These are phyloP conservation scores for Oenanthe melanoleuca DNA, from an alignment of 2,113 vertebrate species.

Conservation along the genomic window DNA sequence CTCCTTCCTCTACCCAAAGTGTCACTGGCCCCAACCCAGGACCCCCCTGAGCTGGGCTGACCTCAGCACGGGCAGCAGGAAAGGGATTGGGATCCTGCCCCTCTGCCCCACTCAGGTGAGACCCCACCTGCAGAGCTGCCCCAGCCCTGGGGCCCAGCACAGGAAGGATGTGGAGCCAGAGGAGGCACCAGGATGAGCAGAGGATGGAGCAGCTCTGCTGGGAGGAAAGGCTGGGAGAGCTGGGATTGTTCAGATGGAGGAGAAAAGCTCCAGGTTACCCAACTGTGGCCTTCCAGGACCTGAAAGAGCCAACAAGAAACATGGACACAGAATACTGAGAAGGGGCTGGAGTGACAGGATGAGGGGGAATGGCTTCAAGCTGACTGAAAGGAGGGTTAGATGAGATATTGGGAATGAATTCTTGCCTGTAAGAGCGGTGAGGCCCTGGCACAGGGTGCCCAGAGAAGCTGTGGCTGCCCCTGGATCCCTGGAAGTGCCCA, in stretches of 20 bases:
- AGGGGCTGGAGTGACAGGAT: not conserved
- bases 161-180: not conserved
- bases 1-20: not conserved
- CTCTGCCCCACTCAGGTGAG: not conserved
- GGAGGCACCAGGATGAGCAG: not conserved
- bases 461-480: not conserved
- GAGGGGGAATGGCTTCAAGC: not conserved
- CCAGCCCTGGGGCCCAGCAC: not conserved
- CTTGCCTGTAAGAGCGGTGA: accelerated
- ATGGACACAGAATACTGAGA: accelerated
- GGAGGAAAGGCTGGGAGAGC: not conserved
- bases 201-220: slow-evolving; percentile 1
- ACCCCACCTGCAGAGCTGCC: not conserved
- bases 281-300: accelerated
- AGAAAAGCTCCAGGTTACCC: accelerated
- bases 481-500: not conserved
- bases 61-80: not conserved
- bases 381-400: not conserved
- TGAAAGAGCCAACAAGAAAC: accelerated
- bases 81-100: not conserved
- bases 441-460: not conserved
- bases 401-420: not conserved
- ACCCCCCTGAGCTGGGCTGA: not conserved
- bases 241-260: not conserved
- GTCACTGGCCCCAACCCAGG: accelerated